Percentiles rank a stretch among this genome's conserved stretches.
phyloP scores from a whole-genome alignment of 2,113 vertebrate species.

The Capra hircus region DNA sequence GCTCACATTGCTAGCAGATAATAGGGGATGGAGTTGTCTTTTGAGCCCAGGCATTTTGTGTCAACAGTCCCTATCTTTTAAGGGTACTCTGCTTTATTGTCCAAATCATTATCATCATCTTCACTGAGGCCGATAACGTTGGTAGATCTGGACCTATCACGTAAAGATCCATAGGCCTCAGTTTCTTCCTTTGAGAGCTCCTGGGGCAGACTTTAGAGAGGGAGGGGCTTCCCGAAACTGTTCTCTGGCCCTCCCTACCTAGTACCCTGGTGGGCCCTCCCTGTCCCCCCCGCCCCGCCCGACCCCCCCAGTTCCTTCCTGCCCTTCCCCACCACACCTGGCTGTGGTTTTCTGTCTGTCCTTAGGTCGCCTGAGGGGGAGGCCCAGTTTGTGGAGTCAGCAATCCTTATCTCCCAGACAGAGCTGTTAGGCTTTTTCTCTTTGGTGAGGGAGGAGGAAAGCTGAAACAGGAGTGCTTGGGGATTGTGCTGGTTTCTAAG shows the following conservation, averaged over 20 bases:
- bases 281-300: rapidly evolving
- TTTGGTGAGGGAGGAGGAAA: background rate
- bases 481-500: background rate
- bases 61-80: background rate
- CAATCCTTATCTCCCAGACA: conserved; percentile 65
- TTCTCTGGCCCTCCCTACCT: background rate
- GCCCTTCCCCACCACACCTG: background rate
- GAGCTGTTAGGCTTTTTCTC: conserved; percentile 49
- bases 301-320: background rate
- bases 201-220: background rate
- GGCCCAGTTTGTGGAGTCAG: conserved; percentile 50
- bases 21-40: background rate
- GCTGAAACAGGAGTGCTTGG: background rate
- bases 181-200: background rate
- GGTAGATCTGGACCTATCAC: background rate
- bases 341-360: conserved; percentile 40
- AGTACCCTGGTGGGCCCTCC: background rate
- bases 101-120: background rate
- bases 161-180: background rate
- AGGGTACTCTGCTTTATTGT: background rate
- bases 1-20: background rate
- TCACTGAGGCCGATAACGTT: background rate
- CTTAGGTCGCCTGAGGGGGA: conserved; percentile 31
- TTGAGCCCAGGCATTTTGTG: background rate
- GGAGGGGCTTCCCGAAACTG: background rate